These are phyloP conservation scores for Notarius quadriscutis DNA, from an alignment of 2,113 vertebrate genomes.

Conservation along the genomic window DNA sequence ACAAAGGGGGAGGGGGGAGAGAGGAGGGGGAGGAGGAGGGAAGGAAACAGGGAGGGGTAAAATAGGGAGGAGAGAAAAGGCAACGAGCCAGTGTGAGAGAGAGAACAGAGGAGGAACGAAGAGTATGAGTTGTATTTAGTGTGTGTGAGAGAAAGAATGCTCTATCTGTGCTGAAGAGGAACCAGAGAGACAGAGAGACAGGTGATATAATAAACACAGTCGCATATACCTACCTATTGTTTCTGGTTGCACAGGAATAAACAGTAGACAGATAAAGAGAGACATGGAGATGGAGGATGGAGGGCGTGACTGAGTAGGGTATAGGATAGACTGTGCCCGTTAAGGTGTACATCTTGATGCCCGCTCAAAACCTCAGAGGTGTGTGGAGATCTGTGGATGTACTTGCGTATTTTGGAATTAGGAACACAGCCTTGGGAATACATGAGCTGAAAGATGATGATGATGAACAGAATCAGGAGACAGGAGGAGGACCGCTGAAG, in stretches of 20 bases:
- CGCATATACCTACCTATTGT: constrained; percentile 4
- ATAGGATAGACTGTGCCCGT: constrained; percentile 40
- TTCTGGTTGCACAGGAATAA: constrained; percentile 30
- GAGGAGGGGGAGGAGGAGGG: constrained; percentile 31
- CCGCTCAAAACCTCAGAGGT: constrained; percentile 4
- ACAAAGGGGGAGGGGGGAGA: constrained; percentile 47
- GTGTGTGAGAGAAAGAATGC: constrained; percentile 10
- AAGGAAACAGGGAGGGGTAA: constrained; percentile 46
- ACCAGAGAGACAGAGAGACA: constrained; percentile 3
- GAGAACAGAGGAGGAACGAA: constrained; percentile 3
- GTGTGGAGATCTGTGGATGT: constrained; percentile 41
- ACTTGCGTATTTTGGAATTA: constrained; percentile 19
- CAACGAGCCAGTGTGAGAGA: constrained; percentile 33
- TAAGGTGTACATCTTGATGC: constrained; percentile 54
- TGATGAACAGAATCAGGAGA: constrained; percentile 41
- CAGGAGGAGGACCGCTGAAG: constrained; percentile 48
- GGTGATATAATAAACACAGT: constrained; percentile 9
- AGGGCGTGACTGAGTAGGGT: constrained; percentile 38
- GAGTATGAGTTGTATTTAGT: constrained; percentile 19
- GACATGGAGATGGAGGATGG: constrained; percentile 44
- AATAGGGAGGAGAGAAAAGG: constrained; percentile 36
- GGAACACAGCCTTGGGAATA: constrained; percentile 19
- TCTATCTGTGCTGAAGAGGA: neutral
- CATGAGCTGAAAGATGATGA: constrained; percentile 23
- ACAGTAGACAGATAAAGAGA: constrained; percentile 51